phyloP scores from a whole-genome alignment of 2,113 vertebrate species.

The Zosterops hypoxanthus region DNA sequence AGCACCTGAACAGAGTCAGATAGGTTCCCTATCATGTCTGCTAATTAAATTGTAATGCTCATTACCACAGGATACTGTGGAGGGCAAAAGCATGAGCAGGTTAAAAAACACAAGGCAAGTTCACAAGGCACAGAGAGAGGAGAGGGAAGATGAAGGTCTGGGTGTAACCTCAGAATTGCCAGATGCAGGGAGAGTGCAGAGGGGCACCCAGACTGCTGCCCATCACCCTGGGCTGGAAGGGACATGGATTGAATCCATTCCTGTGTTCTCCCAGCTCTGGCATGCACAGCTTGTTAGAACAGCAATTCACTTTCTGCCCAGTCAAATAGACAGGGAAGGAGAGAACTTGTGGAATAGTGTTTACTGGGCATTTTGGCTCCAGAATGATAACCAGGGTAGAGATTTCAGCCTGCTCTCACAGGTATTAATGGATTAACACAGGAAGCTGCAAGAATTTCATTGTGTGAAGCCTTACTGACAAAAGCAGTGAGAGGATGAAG shows the following conservation, averaged over 20 bases:
- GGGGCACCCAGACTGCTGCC: background rate
- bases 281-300: background rate
- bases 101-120: background rate
- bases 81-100: background rate
- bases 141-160: background rate
- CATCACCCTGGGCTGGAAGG: background rate
- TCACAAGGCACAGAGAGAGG: background rate
- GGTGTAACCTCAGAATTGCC: background rate
- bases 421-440: slow-evolving; percentile 49
- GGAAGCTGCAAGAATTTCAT: background rate
- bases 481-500: slow-evolving; percentile 19
- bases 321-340: background rate
- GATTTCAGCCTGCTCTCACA: slow-evolving; percentile 5
- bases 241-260: background rate
- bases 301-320: background rate
- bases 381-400: background rate
- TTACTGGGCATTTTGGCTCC: background rate
- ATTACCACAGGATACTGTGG: slow-evolving; percentile 9
- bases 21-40: background rate
- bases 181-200: background rate
- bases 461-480: slow-evolving; percentile 1
- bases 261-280: background rate
- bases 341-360: background rate
- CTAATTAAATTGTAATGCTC: slow-evolving; percentile 31
- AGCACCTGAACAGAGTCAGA: slow-evolving; percentile 4